A percentile compares a stretch with the other conserved stretches of the same genome.
Conservation (phyloP, 2,888 invertebrate genomes). For the Lucinisca nassula region DNA sequence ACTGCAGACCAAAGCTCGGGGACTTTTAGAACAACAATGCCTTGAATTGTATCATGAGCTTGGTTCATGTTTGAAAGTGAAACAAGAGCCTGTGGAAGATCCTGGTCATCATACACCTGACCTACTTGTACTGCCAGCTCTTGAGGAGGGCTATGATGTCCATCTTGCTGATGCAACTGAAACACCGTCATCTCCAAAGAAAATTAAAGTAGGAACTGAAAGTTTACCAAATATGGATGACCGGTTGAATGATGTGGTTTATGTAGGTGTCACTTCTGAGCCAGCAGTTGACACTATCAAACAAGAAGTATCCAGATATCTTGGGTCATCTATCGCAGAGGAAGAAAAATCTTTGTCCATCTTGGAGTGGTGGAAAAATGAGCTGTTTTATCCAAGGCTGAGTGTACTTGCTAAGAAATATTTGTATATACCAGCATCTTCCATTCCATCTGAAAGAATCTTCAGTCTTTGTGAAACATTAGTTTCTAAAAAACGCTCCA, state of each 20-base stretch:
- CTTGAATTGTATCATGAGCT: not conserved
- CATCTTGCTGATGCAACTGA: not conserved
- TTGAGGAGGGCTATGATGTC: not conserved
- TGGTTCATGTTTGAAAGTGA: not conserved
- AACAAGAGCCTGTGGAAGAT: not conserved
- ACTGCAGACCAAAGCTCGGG: not conserved
- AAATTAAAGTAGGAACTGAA: not conserved
- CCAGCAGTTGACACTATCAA: not conserved
- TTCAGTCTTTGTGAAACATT: constrained; percentile 32
- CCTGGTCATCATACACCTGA: not conserved
- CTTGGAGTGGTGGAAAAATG: constrained; percentile 46
- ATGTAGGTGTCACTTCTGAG: not conserved
- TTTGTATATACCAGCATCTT: constrained; percentile 36
- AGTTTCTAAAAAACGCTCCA: constrained; percentile 20
- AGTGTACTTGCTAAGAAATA: constrained; percentile 31
- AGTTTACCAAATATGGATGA: not conserved
- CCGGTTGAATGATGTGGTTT: constrained; percentile 9
- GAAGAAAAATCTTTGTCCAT: not conserved
- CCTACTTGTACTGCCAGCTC: not conserved
- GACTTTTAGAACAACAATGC: not conserved
- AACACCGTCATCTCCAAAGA: not conserved
- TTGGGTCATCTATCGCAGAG: not conserved
- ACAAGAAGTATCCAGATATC: not conserved
- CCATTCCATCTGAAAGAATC: constrained; percentile 34
- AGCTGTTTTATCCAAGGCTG: constrained; percentile 19